These are phyloP conservation scores for Papilio protenor DNA, from an alignment of 2,888 invertebrate species.

Conservation along the genomic window DNA sequence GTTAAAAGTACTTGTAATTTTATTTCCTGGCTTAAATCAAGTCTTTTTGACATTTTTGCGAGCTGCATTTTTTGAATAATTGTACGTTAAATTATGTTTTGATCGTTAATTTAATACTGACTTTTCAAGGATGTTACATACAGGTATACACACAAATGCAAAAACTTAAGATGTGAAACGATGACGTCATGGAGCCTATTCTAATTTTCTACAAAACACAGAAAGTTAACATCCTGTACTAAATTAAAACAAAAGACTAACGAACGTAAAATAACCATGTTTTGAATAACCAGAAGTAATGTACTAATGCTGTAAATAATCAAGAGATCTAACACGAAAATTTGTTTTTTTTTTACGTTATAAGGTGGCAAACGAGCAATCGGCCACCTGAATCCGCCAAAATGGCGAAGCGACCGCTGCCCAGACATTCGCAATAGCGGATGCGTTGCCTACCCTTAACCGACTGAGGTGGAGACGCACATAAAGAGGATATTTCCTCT, in stretches of 20 bases:
- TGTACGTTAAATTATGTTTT: constrained; percentile 1
- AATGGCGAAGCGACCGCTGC: too few species aligned
- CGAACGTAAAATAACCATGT: background rate
- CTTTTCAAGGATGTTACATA: background rate
- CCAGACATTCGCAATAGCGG: too few species aligned
- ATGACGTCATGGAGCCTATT: background rate
- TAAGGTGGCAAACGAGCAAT: too few species aligned
- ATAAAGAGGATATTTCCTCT: too few species aligned
- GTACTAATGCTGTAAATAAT: too few species aligned
- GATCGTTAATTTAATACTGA: constrained; percentile 4
- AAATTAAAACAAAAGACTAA: background rate
- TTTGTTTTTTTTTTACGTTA: too few species aligned
- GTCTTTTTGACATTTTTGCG: constrained; percentile 11
- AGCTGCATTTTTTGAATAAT: constrained; percentile 21
- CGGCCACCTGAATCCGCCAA: too few species aligned
- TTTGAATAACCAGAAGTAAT: too few species aligned
- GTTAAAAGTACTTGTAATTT: background rate
- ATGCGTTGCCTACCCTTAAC: too few species aligned
- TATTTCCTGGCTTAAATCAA: constrained; percentile 32
- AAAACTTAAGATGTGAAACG: background rate
- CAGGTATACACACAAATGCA: background rate
- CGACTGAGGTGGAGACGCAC: too few species aligned
- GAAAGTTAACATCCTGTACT: background rate
- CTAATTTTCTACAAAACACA: background rate
- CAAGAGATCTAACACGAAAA: too few species aligned